phyloP scores from a whole-genome alignment of 2,888 invertebrate species.

The Polydrusus tereticollis region DNA sequence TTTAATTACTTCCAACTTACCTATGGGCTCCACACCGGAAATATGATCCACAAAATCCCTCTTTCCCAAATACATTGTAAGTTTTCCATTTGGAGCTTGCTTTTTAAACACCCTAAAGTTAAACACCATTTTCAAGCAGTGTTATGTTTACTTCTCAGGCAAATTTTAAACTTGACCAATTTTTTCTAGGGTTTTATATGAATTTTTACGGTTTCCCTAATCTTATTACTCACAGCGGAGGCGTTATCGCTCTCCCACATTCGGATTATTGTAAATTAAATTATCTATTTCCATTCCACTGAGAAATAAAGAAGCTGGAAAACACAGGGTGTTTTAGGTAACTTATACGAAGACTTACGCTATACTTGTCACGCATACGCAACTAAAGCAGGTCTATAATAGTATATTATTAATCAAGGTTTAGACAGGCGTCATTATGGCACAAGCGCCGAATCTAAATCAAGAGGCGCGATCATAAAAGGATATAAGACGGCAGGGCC shows the following conservation, averaged over 20 bases:
- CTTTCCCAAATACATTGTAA: constrained; percentile 88
- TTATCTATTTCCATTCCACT: not conserved
- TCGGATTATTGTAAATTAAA: constrained; percentile 48
- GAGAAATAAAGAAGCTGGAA: not conserved
- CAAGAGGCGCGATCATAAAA: too few relatives aligned
- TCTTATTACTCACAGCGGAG: constrained; percentile 42
- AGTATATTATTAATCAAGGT: too few relatives aligned
- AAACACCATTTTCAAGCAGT: constrained; percentile 78
- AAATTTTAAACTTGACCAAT: constrained; percentile 74
- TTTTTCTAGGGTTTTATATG: constrained; percentile 68
- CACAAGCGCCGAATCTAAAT: too few relatives aligned
- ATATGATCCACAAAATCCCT: constrained; percentile 91
- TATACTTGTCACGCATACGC: too few relatives aligned
- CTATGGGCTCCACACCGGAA: constrained; percentile 87
- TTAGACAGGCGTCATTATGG: too few relatives aligned
- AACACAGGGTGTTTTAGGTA: not conserved
- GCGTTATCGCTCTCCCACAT: constrained; percentile 27
- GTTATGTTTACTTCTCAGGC: not conserved
- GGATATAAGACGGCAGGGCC: too few relatives aligned
- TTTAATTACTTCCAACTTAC: constrained; percentile 68
- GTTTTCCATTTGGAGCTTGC: constrained; percentile 88
- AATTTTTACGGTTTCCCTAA: constrained; percentile 51
- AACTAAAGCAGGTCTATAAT: too few relatives aligned
- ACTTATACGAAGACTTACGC: too few relatives aligned
- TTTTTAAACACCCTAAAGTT: constrained; percentile 95